Conservation (phyloP, 2,113 vertebrate genomes). For the Neotoma lepida region DNA sequence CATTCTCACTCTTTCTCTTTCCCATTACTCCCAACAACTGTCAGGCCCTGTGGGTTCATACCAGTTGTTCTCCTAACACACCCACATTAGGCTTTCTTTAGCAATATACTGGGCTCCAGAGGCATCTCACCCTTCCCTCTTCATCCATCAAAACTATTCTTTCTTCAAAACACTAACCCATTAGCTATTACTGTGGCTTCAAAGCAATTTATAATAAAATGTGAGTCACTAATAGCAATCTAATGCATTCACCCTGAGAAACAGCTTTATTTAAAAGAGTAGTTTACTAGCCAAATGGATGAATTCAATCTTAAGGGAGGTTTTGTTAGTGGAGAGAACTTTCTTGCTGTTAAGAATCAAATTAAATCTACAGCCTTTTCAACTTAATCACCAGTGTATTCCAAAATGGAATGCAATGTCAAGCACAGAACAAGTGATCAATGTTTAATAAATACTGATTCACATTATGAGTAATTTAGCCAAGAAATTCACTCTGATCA, state of each 20-base stretch:
- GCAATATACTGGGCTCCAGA: conserved; percentile 16
- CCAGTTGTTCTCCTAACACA: not conserved
- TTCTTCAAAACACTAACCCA: conserved; percentile 43
- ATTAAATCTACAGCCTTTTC: conserved; percentile 33
- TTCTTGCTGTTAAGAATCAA: conserved; percentile 54
- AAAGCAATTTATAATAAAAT: conserved; percentile 68
- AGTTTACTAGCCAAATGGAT: conserved; percentile 55
- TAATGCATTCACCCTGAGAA: conserved; percentile 49
- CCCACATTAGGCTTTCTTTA: not conserved
- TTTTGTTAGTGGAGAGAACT: conserved; percentile 27
- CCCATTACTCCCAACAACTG: not conserved
- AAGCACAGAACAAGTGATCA: not conserved
- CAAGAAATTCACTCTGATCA: conserved; percentile 27
- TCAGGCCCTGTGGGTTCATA: not conserved
- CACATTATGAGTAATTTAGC: not conserved
- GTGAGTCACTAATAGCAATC: conserved; percentile 64
- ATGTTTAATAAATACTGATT: conserved; percentile 41
- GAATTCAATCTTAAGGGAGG: conserved; percentile 40
- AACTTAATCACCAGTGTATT: conserved; percentile 34
- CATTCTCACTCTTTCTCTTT: not conserved
- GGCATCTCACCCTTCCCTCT: not conserved
- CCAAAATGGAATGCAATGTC: not conserved
- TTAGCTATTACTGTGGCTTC: conserved; percentile 21
- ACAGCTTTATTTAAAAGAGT: conserved; percentile 59
- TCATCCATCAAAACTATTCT: conserved; percentile 49